Base-by-base conservation (phyloP, 2,113 vertebrate genomes). In the Otocyon megalotis region DNA sequence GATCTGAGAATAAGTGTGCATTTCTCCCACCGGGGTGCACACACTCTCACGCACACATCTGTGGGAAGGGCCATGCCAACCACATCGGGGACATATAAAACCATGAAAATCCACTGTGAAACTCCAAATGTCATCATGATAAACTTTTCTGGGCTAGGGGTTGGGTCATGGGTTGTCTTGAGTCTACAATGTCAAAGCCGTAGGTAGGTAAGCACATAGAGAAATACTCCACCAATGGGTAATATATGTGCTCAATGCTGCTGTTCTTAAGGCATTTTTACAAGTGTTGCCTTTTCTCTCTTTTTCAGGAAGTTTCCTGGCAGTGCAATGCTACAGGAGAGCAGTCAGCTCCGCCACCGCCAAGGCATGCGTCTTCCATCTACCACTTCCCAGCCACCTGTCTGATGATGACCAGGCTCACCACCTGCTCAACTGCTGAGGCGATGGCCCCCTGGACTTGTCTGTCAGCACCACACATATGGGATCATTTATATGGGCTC, bases 381-480 rank as follows among this genome's bases (percentile, higher is more conserved):
- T 16, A 24, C 22, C 22, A 0, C 5, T 50, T 30, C 22, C 67
- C 24, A 32, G 48, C 22, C 35, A 0, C 6, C n/a, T 24, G 11
- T 17, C 30, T 2, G 24, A 9, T 0, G 26, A 9, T 0, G 17
- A 56, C 16, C 1, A 4, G 8, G 2, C 2, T 65, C 50, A 14
- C 48, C 20, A 1, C 17, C 53, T 53, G 56, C 48, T n/a, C 71
- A 4, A 14, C 0, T 8, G 48, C 54, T 8, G 72, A 48, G 16
- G 11, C 24, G 19, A 3, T 12, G 54, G 32, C 10, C 4, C 24
- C 48, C 3, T 12, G 58, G 58, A n/a, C 24, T 7, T 5, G 3
- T 32, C 35, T 7, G 37, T 14, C 16, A 35, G 56, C 14, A 3
- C 17, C 19, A 62, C 26, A 1, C 12, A 8, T 12, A 3, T 2